phyloP scores from a whole-genome alignment of 2,888 invertebrate species.

The Caenorhabditis uteleia region DNA sequence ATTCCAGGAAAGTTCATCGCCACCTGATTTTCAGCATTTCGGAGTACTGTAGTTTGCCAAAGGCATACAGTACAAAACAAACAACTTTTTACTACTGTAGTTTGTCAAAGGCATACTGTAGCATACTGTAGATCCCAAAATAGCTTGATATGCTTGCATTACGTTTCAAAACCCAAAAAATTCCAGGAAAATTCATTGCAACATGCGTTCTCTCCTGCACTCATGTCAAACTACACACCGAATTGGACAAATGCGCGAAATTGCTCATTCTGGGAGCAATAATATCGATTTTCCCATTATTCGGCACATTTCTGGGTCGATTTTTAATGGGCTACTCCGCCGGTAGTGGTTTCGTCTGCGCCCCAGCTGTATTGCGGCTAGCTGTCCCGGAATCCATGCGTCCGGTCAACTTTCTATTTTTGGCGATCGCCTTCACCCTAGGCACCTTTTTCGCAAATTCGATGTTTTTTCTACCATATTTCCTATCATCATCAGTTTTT shows the following conservation, averaged over 20 bases:
- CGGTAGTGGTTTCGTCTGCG: constrained; percentile 55
- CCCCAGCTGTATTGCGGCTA: constrained; percentile 43
- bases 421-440: constrained; percentile 42
- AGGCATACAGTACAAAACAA: no score
- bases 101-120: no score
- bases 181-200: constrained; percentile 45
- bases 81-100: no score
- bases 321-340: constrained; percentile 53
- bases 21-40: no score
- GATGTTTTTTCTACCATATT: constrained; percentile 22
- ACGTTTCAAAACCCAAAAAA: no score
- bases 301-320: constrained; percentile 33
- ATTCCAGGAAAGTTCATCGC: no score
- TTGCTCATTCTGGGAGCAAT: constrained; percentile 37
- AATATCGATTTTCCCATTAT: constrained; percentile 34
- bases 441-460: constrained; percentile 41
- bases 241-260: constrained; percentile 32
- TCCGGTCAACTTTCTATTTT: constrained; percentile 37
- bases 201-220: constrained; percentile 30
- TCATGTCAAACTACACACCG: constrained; percentile 24
- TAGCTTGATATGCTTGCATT: no score
- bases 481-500: background rate
- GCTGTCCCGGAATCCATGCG: constrained; percentile 34
- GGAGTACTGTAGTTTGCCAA: no score
- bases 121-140: no score